phyloP scores from a whole-genome alignment of 1,140 invertebrate genomes.

The Lasaia peninsularis region DNA sequence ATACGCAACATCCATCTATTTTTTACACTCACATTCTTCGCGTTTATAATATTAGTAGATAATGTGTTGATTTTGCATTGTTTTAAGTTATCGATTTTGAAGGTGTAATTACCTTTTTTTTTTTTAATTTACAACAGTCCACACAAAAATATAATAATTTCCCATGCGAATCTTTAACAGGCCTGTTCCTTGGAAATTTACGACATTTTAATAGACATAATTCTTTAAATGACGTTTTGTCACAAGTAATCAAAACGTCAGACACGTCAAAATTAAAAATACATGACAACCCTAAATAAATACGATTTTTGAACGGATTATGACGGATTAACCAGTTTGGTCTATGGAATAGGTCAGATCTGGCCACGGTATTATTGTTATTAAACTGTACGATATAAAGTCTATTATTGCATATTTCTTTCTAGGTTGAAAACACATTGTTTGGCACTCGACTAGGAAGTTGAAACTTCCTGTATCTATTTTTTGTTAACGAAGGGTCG shows the following conservation, averaged over 20 bases:
- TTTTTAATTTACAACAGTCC: too few species aligned
- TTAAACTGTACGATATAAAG: background rate
- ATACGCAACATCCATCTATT: too few species aligned
- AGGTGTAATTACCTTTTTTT: too few species aligned
- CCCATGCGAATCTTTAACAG: background rate
- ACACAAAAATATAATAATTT: background rate
- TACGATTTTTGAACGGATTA: conserved; percentile 38
- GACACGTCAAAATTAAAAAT: conserved; percentile 23
- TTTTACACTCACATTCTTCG: too few species aligned
- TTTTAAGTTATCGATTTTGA: too few species aligned
- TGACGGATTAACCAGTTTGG: conserved; percentile 28
- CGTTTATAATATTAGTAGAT: too few species aligned
- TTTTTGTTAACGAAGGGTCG: conserved; percentile 51
- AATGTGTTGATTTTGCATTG: too few species aligned
- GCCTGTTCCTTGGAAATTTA: background rate
- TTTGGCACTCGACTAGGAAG: conserved; percentile 32
- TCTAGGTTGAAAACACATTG: conserved; percentile 20
- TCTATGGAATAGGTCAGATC: background rate
- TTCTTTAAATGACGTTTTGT: conserved; percentile 26
- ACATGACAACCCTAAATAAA: conserved; percentile 37
- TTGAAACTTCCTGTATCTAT: conserved; percentile 54
- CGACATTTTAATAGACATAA: conserved; percentile 2
- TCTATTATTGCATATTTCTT: background rate
- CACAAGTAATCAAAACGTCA: conserved; percentile 35
- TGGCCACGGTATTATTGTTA: background rate